Conservation (phyloP, 2,888 invertebrate genomes). For the Cantharis flavilabris region DNA sequence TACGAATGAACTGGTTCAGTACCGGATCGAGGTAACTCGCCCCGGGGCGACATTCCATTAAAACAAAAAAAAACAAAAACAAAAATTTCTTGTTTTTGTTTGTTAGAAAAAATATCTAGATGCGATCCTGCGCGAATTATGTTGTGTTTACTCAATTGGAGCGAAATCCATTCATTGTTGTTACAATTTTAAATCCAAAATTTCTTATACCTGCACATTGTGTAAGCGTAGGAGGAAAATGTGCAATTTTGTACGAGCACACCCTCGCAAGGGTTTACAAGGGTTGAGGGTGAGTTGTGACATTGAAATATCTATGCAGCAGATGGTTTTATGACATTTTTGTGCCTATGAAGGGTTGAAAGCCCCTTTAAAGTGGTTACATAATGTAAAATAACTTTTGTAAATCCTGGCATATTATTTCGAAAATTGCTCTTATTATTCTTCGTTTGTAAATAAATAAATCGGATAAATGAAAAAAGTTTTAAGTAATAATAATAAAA, state of each 20-base stretch:
- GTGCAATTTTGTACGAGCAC: constrained; percentile 27
- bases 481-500: background rate
- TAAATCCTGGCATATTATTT: background rate
- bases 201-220: background rate
- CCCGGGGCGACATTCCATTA: no score
- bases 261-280: constrained; percentile 26
- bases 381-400: constrained; percentile 12
- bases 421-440: background rate
- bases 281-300: constrained; percentile 21
- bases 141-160: background rate
- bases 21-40: background rate
- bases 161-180: background rate
- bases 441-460: background rate
- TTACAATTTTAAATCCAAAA: background rate
- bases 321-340: constrained; percentile 23
- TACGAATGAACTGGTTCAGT: background rate
- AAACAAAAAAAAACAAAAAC: no score
- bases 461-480: background rate
- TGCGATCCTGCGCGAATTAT: background rate
- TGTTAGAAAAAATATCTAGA: background rate
- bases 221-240: constrained; percentile 24
- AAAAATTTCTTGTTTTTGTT: background rate
- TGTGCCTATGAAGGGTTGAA: constrained; percentile 16
- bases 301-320: constrained; percentile 30
- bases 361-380: constrained; percentile 22